Evolutionary conservation across 2,797 vertebrate species (phyloP).

Genomic region (Streptopelia turtur): DNA sequence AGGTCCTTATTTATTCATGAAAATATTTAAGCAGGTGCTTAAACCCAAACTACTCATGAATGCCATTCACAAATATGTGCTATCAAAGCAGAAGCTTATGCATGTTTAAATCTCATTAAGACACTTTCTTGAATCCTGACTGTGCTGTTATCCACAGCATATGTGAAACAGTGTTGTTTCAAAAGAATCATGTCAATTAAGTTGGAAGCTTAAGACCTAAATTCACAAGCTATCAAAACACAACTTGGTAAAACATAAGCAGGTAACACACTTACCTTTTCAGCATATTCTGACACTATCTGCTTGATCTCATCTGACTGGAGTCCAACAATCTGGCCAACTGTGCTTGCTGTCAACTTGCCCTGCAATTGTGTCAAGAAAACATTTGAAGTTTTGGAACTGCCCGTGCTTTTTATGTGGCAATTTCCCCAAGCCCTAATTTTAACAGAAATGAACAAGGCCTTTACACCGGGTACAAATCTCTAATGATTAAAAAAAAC

Average conservation of each 20-base stretch:
- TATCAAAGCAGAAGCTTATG: background rate
- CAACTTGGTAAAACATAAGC: background rate
- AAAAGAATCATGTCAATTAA: background rate
- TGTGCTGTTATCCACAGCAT: background rate
- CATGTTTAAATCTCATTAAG: background rate
- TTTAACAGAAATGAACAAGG: background rate
- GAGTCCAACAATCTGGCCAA: slow-evolving; percentile 95
- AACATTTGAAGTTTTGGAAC: background rate
- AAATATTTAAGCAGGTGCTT: background rate
- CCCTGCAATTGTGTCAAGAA: slow-evolving; percentile 80
- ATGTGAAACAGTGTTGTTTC: background rate
- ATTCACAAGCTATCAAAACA: background rate
- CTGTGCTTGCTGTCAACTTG: slow-evolving; percentile 89
- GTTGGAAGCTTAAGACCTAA: background rate
- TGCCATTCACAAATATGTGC: background rate
- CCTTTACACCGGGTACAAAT: background rate
- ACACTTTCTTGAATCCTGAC: background rate
- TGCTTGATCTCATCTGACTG: slow-evolving; percentile 96
- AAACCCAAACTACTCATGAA: background rate
- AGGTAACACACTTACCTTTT: slow-evolving; percentile 83
- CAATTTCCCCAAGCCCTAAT: background rate
- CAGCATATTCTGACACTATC: slow-evolving; percentile 93
- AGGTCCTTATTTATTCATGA: background rate
- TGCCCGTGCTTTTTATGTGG: background rate
- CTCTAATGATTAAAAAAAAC: background rate